Base-by-base conservation (phyloP, 2,888 invertebrate genomes). In the Ceriagrion tenellum region DNA sequence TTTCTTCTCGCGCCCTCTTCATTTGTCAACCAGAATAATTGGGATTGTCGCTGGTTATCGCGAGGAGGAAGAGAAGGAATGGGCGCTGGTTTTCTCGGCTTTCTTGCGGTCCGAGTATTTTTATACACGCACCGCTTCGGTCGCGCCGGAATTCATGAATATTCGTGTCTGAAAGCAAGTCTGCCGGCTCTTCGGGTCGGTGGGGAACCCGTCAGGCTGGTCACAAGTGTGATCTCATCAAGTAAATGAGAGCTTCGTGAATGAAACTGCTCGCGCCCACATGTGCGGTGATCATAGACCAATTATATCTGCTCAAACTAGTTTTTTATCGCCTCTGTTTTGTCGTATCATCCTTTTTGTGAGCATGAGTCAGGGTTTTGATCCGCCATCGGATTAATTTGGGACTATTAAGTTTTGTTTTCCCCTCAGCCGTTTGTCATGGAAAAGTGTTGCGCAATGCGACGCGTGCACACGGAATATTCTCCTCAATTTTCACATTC, bases 11-110 rank as follows among this genome's bases (percentile, higher is more conserved):
- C n/a, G n/a, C 6, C 69, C n/a, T 26, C 69, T 59, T 59, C 59
- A 59, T 59, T 59, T 59, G 69, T 69, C 69, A 26, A 69, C 69
- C 69, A 69, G 69, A 69, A 69, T 69, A 69, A 69, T 69, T 69
- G 69, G 69, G n/a, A 69, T 69, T 69, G 69, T 69, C 69, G n/a
- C 69, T 12, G 69, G 69, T 69, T 69, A n/a, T 69, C n/a, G n/a
- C n/a, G 69, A 10, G 69, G 26, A 69, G n/a, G n/a, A n/a, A 8
- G 69, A 10, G 69, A 6, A 69, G n/a, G n/a, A n/a, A 8, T 69
- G 6, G 13, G 69, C 26, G 69, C 0, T n/a, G 16, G 18, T 69
- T 69, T 69, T 23, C n/a, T 8, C 69, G 69, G 26, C 20, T 23
- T 16, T 13, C n/a, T 23, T 26, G 69, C n/a, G 26, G 69, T 1